Conservation (phyloP, 2,113 vertebrate species). For the Oncorhynchus masou region DNA sequence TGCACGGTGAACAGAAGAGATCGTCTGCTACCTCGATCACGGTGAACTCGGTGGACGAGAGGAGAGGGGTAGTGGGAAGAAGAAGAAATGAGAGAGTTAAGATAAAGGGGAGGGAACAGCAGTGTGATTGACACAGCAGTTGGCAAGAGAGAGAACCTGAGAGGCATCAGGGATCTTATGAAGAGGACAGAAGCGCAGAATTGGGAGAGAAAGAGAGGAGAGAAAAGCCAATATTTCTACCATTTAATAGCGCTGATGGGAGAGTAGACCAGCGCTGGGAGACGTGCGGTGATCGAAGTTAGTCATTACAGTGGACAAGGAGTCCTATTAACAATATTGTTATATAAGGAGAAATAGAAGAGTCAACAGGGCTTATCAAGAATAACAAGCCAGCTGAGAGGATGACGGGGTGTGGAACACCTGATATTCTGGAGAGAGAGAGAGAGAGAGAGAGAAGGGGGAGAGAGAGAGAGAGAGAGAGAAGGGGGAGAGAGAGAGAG, state of each 20-base stretch:
- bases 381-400: conserved; percentile 2
- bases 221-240: conserved; percentile 51
- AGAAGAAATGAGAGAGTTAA: conserved; percentile 53
- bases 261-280: conserved; percentile 33
- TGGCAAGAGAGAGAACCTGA: conserved; percentile 48
- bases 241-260: conserved; percentile 35
- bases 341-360: conserved; percentile 41
- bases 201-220: conserved; percentile 44
- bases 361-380: conserved; percentile 30
- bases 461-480: not conserved
- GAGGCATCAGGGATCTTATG: conserved; percentile 37
- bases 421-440: not conserved
- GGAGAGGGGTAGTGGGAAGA: conserved; percentile 11
- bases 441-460: no score
- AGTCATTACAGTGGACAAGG: conserved; percentile 61
- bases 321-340: conserved; percentile 50
- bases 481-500: no score
- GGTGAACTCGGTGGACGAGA: conserved; percentile 45
- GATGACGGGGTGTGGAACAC: not conserved
- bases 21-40: conserved; percentile 12
- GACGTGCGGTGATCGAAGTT: conserved; percentile 17
- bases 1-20: conserved; percentile 36
- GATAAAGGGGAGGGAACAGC: conserved; percentile 27
- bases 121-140: conserved; percentile 48
- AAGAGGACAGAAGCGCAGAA: conserved; percentile 39